phyloP scores from a whole-genome alignment of 2,113 vertebrate species.

The Fukomys damarensis region DNA sequence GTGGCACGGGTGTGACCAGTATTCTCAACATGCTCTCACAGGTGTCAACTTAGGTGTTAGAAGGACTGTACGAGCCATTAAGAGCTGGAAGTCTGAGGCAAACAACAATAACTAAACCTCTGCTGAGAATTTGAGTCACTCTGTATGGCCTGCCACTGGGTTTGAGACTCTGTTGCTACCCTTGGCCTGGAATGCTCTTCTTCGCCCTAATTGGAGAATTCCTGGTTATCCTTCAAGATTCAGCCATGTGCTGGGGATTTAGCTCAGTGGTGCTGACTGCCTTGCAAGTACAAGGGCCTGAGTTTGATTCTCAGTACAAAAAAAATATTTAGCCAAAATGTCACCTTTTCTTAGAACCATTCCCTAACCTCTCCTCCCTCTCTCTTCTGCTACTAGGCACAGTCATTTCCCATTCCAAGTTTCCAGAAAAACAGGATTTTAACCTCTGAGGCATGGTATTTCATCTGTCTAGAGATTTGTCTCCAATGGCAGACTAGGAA shows the following conservation, averaged over 20 bases:
- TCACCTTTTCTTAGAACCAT: not conserved
- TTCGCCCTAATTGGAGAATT: not conserved
- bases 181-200: not conserved
- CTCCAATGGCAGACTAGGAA: not conserved
- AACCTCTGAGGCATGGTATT: not conserved
- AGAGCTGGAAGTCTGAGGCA: not conserved
- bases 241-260: not conserved
- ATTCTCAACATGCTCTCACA: not conserved
- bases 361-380: not conserved
- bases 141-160: not conserved
- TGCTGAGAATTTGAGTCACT: not conserved
- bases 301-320: too few species aligned
- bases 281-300: too few species aligned
- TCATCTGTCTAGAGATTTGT: not conserved
- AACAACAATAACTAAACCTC: not conserved
- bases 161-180: not conserved
- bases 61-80: not conserved
- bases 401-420: not conserved
- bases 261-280: too few species aligned
- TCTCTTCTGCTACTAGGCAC: not conserved
- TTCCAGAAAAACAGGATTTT: not conserved
- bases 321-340: not conserved
- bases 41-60: not conserved
- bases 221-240: not conserved
- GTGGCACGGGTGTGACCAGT: not conserved